Base-by-base conservation (phyloP, 2,888 invertebrate genomes). In the Thereva nobilitata region DNA sequence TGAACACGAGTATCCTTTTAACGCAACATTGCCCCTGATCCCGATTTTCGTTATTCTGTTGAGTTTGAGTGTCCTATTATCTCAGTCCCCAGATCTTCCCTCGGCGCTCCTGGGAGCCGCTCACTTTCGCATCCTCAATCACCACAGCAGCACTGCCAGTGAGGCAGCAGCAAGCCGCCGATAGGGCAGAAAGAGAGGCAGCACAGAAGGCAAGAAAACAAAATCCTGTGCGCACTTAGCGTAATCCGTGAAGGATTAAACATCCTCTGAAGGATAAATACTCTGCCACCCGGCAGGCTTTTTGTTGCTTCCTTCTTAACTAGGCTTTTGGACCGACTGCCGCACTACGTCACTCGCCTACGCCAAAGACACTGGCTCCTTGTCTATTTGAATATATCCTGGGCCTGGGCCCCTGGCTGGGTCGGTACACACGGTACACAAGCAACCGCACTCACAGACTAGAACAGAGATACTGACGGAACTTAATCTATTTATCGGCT, bases 1-100 rank as follows among this genome's bases (percentile, higher is more conserved):
- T 64, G 67, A 70, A 70, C 70, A 70, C 61, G 68, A 70, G 70
- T 70, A 70, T 70, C 70, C 68, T 70, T 70, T 70, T 68, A 70
- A 70, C 70, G 70, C 67, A 70, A 70, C 70, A 70, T 70, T 70
- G 68, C 70, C 64, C 52, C 61, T 70, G 70, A 70, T 70, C 67
- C 68, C 53, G 63, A 54, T 66, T 66, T 57, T 66, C 66, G 54
- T 65, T 61, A 61, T 61, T 50, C 42, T 41, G 50, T 50, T 38
- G 61, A 61, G 61, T 61, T 49, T 41, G 49, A 61, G 23, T 50
- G 45, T 49, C 23, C 40, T 49, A 12, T n/a, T 49, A 2, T 61
- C 9, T 34, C 10, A 5, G 37, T 10, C 37, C 34, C 23, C 37
- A 12, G 9, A n/a, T 47, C n/a, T 12, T 8, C 34, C 5, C 8